Percentiles rank a stretch among this genome's conserved stretches.
These are phyloP conservation scores for Cabera pusaria DNA, from an alignment of 2,888 invertebrate species.

Conservation along the genomic window DNA sequence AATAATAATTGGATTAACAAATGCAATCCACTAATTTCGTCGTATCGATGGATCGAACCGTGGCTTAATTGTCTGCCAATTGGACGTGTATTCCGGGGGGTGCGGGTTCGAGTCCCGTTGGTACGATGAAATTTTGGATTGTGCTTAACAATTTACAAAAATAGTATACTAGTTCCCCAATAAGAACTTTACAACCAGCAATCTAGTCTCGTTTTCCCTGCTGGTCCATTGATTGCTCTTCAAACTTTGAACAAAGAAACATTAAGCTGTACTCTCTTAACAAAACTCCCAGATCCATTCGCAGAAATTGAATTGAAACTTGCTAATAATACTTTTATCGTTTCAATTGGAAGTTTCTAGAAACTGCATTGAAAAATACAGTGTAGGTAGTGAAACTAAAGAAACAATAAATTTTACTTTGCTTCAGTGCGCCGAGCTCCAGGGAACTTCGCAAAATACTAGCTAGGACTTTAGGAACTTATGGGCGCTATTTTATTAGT, in stretches of 20 bases:
- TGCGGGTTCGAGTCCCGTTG: too few relatives aligned
- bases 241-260: slow-evolving; percentile 24
- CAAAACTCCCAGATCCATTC: slow-evolving; percentile 10
- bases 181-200: too few relatives aligned
- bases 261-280: slow-evolving; percentile 10
- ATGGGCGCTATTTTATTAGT: slow-evolving; percentile 8
- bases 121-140: too few relatives aligned
- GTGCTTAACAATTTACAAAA: too few relatives aligned
- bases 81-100: too few relatives aligned
- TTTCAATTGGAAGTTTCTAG: slow-evolving; percentile 22
- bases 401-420: slow-evolving; percentile 51
- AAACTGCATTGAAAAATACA: slow-evolving; percentile 40
- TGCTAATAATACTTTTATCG: slow-evolving; percentile 22
- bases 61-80: too few relatives aligned
- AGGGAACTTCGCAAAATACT: slow-evolving; percentile 24
- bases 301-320: slow-evolving; percentile 24
- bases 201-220: too few relatives aligned
- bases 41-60: too few relatives aligned
- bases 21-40: too few relatives aligned
- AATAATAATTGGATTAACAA: too few relatives aligned
- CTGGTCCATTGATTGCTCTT: slow-evolving; percentile 17
- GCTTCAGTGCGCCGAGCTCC: slow-evolving; percentile 16
- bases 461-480: slow-evolving; percentile 9
- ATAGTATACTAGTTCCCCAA: too few relatives aligned
- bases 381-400: slow-evolving; percentile 30